Conservation (phyloP, 2,888 invertebrate genomes). For the Ophraella communa region DNA sequence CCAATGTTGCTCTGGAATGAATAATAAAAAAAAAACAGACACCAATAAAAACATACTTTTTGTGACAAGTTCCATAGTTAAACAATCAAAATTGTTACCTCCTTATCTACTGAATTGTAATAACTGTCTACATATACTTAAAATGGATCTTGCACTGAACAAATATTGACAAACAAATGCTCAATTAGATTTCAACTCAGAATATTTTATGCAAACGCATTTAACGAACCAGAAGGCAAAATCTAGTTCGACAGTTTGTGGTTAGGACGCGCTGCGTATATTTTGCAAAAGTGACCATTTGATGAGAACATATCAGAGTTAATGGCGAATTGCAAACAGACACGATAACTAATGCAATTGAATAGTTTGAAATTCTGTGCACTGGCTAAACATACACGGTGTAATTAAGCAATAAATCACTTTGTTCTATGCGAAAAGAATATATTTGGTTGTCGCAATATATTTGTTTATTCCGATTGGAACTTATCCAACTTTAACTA, state of each 20-base stretch:
- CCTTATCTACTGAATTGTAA: no score
- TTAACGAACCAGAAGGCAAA: conserved; percentile 57
- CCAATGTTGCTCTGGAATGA: no score
- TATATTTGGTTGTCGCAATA: conserved; percentile 14
- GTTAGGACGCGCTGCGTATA: conserved; percentile 44
- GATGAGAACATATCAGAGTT: conserved; percentile 7
- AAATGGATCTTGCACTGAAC: not conserved
- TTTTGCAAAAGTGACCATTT: conserved; percentile 11
- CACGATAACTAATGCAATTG: conserved; percentile 7
- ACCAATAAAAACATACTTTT: no score
- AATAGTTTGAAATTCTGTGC: conserved; percentile 1
- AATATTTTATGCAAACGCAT: conserved; percentile 40
- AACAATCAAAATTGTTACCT: no score
- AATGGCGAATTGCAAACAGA: conserved; percentile 6
- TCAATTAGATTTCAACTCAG: not conserved
- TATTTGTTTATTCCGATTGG: conserved; percentile 10
- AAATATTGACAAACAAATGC: conserved; percentile 10
- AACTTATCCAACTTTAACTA: not conserved
- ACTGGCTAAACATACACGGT: conserved; percentile 11
- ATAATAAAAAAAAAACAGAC: no score
- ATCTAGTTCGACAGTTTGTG: conserved; percentile 48
- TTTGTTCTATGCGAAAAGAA: conserved; percentile 21
- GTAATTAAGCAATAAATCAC: conserved; percentile 27
- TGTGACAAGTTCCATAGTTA: no score
- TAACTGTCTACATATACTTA: no score